Evolutionary conservation across 2,113 vertebrate genomes (phyloP).

Genomic region (Menidia beryllina): DNA sequence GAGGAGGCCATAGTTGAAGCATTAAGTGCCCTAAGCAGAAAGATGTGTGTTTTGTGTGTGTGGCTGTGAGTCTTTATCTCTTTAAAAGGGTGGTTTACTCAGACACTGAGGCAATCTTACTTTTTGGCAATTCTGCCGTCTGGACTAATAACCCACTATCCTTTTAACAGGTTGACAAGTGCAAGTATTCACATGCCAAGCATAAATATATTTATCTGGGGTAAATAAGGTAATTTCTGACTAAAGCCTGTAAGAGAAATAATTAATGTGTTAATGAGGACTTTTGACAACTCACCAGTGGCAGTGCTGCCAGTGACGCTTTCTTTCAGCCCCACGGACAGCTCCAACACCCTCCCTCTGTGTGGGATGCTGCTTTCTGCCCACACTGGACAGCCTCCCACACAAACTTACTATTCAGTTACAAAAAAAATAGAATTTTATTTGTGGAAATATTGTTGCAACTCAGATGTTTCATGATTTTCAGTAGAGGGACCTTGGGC

Average conservation of each 20-base stretch:
- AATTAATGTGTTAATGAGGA: slow-evolving; percentile 16
- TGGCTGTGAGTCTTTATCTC: slow-evolving; percentile 11
- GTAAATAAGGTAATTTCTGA: slow-evolving; percentile 10
- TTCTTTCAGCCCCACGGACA: slow-evolving; percentile 61
- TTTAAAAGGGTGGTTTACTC: slow-evolving; percentile 17
- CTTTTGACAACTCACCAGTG: not conserved
- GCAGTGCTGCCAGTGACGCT: not conserved
- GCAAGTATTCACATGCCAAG: slow-evolving; percentile 7
- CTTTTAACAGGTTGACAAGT: slow-evolving; percentile 10
- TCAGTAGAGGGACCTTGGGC: not conserved
- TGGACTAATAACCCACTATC: not conserved
- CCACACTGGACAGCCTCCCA: slow-evolving; percentile 1
- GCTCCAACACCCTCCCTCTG: slow-evolving; percentile 13
- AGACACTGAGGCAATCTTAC: slow-evolving; percentile 7
- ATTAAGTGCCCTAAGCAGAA: slow-evolving; percentile 27
- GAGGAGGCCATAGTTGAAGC: slow-evolving; percentile 44
- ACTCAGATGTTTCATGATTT: not conserved
- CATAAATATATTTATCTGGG: not conserved
- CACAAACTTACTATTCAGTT: slow-evolving; percentile 3
- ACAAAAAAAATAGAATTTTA: not conserved
- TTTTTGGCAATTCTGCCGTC: not conserved
- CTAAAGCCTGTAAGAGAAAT: not conserved
- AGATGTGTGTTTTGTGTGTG: slow-evolving; percentile 12
- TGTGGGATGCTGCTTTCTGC: slow-evolving; percentile 17
- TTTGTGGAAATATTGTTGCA: not conserved